Evolutionary conservation across 2,888 invertebrate genomes (phyloP).

Genomic region (Drosophila pegasa): DNA sequence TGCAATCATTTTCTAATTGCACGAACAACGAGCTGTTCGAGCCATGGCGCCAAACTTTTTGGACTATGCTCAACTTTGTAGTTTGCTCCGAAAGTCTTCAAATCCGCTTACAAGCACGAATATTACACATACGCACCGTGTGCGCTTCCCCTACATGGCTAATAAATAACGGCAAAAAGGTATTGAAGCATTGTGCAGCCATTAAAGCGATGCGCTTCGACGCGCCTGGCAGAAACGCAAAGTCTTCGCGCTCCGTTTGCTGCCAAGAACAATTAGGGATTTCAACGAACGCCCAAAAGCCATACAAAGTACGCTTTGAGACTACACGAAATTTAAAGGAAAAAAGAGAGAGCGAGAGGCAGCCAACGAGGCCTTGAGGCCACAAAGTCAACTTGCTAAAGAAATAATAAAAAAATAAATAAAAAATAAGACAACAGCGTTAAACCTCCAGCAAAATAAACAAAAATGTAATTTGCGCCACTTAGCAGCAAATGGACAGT

Average conservation of each 20-base stretch:
- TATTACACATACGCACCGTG: constrained; percentile 56
- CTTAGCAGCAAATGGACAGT: constrained; percentile 79
- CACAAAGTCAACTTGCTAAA: constrained; percentile 50
- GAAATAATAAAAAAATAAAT: constrained; percentile 26
- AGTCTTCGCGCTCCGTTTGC: constrained; percentile 52
- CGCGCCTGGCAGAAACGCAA: constrained; percentile 48
- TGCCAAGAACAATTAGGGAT: constrained; percentile 67
- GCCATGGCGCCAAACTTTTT: constrained; percentile 8
- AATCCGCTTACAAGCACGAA: constrained; percentile 58
- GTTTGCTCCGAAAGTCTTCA: constrained; percentile 13
- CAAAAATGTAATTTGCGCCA: constrained; percentile 80
- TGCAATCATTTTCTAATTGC: constrained; percentile 40
- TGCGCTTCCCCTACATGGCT: constrained; percentile 12
- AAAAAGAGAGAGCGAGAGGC: constrained; percentile 16
- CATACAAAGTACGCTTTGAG: constrained; percentile 51
- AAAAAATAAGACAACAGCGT: constrained; percentile 50
- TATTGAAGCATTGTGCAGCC: constrained; percentile 55
- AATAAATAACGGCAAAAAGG: constrained; percentile 66
- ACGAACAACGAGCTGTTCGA: constrained; percentile 15
- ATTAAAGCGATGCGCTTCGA: constrained; percentile 67
- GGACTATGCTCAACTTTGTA: constrained; percentile 12
- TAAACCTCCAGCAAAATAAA: constrained; percentile 66
- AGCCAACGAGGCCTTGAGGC: constrained; percentile 44
- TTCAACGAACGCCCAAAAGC: constrained; percentile 62
- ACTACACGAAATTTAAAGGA: constrained; percentile 35